These are phyloP conservation scores for Cottus gobio DNA, from an alignment of 2,113 vertebrate genomes.

Conservation along the genomic window DNA sequence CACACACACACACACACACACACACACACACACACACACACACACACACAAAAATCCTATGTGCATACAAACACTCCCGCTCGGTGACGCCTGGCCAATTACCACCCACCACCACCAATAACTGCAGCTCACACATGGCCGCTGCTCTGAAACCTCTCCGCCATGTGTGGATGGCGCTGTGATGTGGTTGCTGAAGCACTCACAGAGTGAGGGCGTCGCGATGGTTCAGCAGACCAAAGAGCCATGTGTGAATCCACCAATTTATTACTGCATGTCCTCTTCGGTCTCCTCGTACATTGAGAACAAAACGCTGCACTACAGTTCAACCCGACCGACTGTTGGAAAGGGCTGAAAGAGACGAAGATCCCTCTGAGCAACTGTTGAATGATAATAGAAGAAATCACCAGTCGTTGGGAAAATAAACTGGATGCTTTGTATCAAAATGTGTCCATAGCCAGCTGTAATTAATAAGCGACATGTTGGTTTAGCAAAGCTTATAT, in stretches of 20 bases:
- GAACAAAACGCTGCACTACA: background rate
- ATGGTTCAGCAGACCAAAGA: slow-evolving; percentile 3
- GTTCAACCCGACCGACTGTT: background rate
- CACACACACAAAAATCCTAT: slow-evolving; percentile 30
- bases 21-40: slow-evolving; percentile 33
- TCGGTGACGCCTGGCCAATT: slow-evolving; percentile 60
- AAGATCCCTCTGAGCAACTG: background rate
- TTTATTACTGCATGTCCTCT: background rate
- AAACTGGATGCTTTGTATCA: background rate
- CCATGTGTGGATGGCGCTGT: slow-evolving; percentile 68
- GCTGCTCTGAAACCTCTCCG: slow-evolving; percentile 42
- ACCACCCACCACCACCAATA: slow-evolving; percentile 60
- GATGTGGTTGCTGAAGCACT: slow-evolving; percentile 67
- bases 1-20: slow-evolving; percentile 31
- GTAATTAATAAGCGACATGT: too few species aligned
- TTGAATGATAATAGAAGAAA: background rate
- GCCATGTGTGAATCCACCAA: slow-evolving; percentile 12
- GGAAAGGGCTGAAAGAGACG: background rate
- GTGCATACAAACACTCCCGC: slow-evolving; percentile 46
- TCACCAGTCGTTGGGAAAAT: background rate
- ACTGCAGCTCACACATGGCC: slow-evolving; percentile 64
- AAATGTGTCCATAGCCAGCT: background rate
- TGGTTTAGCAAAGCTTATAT: too few species aligned
- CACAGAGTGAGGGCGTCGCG: slow-evolving; percentile 41
- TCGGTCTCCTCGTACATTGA: background rate